Percentiles rank a stretch among this genome's conserved stretches.
Evolutionary conservation across 2,113 vertebrate genomes (phyloP).

Genomic region (Sinocyclocheilus anophthalmus): DNA sequence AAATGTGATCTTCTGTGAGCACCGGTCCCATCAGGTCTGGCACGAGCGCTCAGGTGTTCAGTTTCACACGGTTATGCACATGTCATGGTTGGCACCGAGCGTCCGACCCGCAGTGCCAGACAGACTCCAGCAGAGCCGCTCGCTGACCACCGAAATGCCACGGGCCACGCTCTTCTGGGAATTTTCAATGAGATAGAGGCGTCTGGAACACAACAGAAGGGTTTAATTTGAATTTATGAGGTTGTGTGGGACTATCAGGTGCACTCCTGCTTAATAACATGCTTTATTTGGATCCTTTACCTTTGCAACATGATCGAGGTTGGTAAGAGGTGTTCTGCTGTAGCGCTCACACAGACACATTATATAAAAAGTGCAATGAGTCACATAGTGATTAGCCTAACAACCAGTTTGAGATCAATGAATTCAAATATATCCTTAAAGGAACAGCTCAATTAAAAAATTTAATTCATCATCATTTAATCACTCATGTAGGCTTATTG

Average conservation of each 20-base stretch:
- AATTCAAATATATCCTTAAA: background rate
- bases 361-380: background rate
- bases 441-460: background rate
- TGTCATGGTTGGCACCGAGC: background rate
- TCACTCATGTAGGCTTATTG: background rate
- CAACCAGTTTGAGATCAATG: background rate
- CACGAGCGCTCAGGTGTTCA: conserved; percentile 29
- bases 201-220: background rate
- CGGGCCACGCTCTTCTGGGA: background rate
- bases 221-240: conserved; percentile 29
- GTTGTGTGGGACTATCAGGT: background rate
- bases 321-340: background rate
- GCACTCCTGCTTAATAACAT: conserved; percentile 1
- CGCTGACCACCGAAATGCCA: background rate
- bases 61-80: conserved; percentile 25
- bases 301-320: background rate
- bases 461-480: background rate
- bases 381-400: conserved; percentile 19
- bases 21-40: background rate
- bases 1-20: background rate
- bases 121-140: conserved; percentile 22
- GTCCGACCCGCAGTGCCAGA: background rate
- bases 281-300: conserved; percentile 2
- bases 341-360: background rate
- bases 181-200: background rate